These are phyloP conservation scores for Gadus chalcogrammus DNA, from an alignment of 2,113 vertebrate species.

Conservation along the genomic window DNA sequence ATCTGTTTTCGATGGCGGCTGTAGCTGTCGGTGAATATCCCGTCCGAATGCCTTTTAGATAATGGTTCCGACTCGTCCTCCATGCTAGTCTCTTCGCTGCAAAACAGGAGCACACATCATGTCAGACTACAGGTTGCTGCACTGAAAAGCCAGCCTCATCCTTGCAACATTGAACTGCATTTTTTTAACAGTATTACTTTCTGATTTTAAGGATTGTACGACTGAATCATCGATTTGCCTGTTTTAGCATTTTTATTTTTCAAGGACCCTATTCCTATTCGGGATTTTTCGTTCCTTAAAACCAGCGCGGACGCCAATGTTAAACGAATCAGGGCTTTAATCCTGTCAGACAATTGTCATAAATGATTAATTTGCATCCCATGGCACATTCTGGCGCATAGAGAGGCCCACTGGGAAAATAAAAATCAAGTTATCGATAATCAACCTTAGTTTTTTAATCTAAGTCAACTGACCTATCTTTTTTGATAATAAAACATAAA, in stretches of 20 bases:
- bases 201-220: no score
- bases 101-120: conserved; percentile 22
- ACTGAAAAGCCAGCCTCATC: background rate
- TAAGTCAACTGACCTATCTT: conserved; percentile 21
- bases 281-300: no score
- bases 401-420: background rate
- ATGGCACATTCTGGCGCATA: conserved; percentile 51
- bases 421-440: conserved; percentile 41
- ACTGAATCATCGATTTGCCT: background rate
- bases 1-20: conserved; percentile 99
- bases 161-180: no score
- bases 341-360: conserved; percentile 35
- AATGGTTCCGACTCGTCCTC: conserved; percentile 88
- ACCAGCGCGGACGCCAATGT: no score
- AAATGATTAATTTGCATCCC: conserved; percentile 48
- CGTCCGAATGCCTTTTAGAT: conserved; percentile 97
- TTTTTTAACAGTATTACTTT: no score
- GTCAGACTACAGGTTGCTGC: conserved; percentile 3
- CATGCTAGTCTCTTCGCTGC: conserved; percentile 76
- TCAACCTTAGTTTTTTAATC: conserved; percentile 22
- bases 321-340: conserved; percentile 23
- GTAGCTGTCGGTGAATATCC: conserved; percentile 99
- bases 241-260: background rate
- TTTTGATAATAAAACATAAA: background rate
- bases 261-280: no score